Percentiles rank a stretch among this genome's conserved stretches.
phyloP scores from a whole-genome alignment of 2,888 invertebrate genomes.

The Uloborus plumipes region DNA sequence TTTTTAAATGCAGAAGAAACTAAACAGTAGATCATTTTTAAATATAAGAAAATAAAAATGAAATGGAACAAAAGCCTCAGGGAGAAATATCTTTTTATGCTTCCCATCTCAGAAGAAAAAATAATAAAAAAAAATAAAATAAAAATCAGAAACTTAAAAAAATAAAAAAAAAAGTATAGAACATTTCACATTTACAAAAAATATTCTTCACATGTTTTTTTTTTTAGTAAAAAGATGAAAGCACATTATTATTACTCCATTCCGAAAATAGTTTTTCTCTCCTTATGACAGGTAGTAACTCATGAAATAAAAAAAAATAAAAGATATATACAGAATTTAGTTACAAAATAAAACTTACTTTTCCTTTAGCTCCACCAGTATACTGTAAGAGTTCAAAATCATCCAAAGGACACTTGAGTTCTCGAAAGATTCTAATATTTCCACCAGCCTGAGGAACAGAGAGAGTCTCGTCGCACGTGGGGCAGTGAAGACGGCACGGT shows the following conservation, averaged over 20 bases:
- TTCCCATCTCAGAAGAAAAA: too few species aligned
- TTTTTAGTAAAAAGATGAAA: not conserved
- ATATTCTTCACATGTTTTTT: too few species aligned
- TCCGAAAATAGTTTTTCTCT: not conserved
- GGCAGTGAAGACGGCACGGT: conserved; percentile 93
- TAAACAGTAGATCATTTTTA: too few species aligned
- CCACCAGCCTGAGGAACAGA: conserved; percentile 88
- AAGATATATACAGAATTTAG: not conserved
- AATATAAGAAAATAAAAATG: too few species aligned
- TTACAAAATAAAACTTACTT: conserved; percentile 71
- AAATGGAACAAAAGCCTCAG: too few species aligned
- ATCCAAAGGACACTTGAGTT: conserved; percentile 96
- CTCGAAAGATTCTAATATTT: conserved; percentile 91
- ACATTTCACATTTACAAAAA: too few species aligned
- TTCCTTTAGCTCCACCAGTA: conserved; percentile 94
- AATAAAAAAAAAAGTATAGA: too few species aligned
- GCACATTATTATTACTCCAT: too few species aligned
- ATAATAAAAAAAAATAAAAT: conserved; percentile 26
- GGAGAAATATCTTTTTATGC: too few species aligned
- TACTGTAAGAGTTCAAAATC: conserved; percentile 96
- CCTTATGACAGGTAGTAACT: not conserved
- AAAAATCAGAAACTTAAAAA: not conserved
- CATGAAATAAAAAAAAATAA: not conserved
- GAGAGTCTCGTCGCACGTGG: conserved; percentile 97
- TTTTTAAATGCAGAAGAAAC: too few species aligned